These are phyloP conservation scores for Scyliorhinus canicula DNA, from an alignment of 2,797 vertebrate genomes.

Conservation along the genomic window DNA sequence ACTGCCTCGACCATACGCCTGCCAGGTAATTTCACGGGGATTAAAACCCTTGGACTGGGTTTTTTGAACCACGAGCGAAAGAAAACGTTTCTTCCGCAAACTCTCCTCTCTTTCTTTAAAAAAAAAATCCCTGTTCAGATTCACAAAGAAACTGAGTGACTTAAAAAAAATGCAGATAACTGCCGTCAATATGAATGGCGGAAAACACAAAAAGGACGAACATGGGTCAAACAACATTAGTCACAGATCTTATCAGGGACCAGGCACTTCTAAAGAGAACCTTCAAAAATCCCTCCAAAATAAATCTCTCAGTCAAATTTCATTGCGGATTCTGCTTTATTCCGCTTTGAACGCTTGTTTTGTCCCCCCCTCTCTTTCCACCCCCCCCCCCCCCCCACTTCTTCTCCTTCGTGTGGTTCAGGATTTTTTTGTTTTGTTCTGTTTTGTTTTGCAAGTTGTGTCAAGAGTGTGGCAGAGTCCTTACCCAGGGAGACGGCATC, in stretches of 20 bases:
- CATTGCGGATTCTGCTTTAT: conserved; percentile 56
- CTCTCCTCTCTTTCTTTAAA: conserved; percentile 9
- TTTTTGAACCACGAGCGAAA: conserved; percentile 39
- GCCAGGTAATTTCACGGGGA: conserved; percentile 48
- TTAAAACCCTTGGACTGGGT: conserved; percentile 43
- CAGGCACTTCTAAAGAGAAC: conserved; percentile 55
- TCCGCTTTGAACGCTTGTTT: conserved; percentile 49
- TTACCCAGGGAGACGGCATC: conserved; percentile 49
- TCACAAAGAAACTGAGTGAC: conserved; percentile 48
- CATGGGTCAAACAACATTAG: conserved; percentile 74
- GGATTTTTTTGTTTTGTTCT: conserved; percentile 47
- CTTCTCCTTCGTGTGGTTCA: conserved; percentile 45
- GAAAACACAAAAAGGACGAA: conserved; percentile 56
- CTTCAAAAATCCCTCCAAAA: conserved; percentile 57
- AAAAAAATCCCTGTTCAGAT: conserved; percentile 11
- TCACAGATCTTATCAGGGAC: conserved; percentile 68
- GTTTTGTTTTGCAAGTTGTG: conserved; percentile 43
- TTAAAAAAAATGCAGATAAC: conserved; percentile 66
- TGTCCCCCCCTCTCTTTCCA: conserved; percentile 41
- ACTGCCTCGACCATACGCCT: conserved; percentile 34
- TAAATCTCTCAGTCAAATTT: conserved; percentile 59
- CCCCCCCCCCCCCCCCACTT: conserved; percentile 43
- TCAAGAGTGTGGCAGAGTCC: conserved; percentile 42
- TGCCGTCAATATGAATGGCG: conserved; percentile 63
- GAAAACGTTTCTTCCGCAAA: conserved; percentile 41